A percentile compares a stretch with the other conserved stretches of the same genome.
Evolutionary conservation across 2,113 vertebrate genomes (phyloP).

Genomic region (Phaethon lepturus): DNA sequence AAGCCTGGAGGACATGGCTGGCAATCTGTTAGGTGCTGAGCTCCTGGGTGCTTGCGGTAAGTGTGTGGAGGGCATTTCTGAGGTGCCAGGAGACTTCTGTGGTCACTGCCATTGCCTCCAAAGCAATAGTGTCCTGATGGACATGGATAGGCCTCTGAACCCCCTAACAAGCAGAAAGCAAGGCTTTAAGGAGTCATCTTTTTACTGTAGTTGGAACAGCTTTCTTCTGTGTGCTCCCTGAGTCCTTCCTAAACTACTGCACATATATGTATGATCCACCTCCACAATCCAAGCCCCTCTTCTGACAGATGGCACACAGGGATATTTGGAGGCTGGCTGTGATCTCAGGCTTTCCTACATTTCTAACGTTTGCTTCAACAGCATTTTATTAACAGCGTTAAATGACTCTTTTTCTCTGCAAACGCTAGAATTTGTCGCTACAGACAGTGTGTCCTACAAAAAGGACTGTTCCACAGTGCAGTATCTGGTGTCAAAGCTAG

Average conservation of each 20-base stretch:
- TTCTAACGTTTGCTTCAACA: neutral
- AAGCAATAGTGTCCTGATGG: conserved; percentile 86
- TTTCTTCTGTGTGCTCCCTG: neutral
- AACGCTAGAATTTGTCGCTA: neutral
- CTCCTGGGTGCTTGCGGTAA: conserved; percentile 78
- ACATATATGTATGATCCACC: neutral
- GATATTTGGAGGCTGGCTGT: neutral
- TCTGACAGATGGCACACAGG: neutral
- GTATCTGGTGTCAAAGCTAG: neutral
- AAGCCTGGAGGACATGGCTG: conserved; percentile 83
- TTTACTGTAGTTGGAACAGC: accelerated
- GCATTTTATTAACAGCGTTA: too few relatives aligned
- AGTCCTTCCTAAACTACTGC: neutral
- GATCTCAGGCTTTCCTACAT: neutral
- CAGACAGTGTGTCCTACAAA: neutral
- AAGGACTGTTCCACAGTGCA: neutral
- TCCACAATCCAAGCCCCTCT: neutral
- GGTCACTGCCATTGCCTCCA: conserved; percentile 68
- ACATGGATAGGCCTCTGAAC: conserved; percentile 73
- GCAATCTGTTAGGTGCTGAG: conserved; percentile 81
- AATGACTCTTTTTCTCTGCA: neutral
- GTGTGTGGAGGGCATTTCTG: conserved; percentile 83
- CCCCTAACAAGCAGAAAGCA: conserved; percentile 69
- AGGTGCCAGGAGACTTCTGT: conserved; percentile 62
- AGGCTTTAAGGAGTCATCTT: too few relatives aligned